Base-by-base conservation (phyloP, 35 echinoderm and acorn worm species). In the Diadema setosum region DNA sequence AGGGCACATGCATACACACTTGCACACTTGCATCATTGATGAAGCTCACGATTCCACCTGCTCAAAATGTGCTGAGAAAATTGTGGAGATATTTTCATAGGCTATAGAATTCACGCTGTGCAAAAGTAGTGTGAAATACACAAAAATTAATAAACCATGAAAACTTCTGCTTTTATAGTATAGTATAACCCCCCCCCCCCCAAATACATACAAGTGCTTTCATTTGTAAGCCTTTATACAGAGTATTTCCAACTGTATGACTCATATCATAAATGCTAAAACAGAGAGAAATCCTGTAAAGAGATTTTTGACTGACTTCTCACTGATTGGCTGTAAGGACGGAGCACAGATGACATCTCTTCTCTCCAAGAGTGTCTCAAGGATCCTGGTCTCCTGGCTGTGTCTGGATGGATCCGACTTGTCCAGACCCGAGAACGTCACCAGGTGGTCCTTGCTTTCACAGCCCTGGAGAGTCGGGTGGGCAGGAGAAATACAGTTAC, bases 381-480 rank as follows among this genome's bases (percentile, higher is more conserved):
- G 76, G 5, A 88, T 88, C 11, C 39, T 63, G 20, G 80, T 83
- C 32, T 82, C 42, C 67, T 9, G 4, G 37, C 27, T 23, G 20
- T 58, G 50, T 37, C 39, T 63, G 50, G 52, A 21, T 11, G 55
- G 21, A 55, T 59, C 82, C 17, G 35, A 34, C 34, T 84, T 84
- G 82, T 58, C 39, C 7, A 43, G 81, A 74, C 27, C 65, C 61
- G 63, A 90, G 42, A 90, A 46, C 25, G 70, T 84, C 45, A 85
- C 91, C 20, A 97, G 75, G 84, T 97, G 95, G 44, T 97, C 95
- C 59, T 63, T 93, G n/a, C 93, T 88, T 75, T 90, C 57, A 87
- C 95, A 97, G 65, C 95, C 95, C 95, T 97, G 76, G 20, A 67
- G 27, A n/a, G 61, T 24, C 61, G 36, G 36, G 56, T 26, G 65